These are phyloP conservation scores for Hymenopus coronatus DNA, from an alignment of 2,888 invertebrate genomes.

Conservation along the genomic window DNA sequence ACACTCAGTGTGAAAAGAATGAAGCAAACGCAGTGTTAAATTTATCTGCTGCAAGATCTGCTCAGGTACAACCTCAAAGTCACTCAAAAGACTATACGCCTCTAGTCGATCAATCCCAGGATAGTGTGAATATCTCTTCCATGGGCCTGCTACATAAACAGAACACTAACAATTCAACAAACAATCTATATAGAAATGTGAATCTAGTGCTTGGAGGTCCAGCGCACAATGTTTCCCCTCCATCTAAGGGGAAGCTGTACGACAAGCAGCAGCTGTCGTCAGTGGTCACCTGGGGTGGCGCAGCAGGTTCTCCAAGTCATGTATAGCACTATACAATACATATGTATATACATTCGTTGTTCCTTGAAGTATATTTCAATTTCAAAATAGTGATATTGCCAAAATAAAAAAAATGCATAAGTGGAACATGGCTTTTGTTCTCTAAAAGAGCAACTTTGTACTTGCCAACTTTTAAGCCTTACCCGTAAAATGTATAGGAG, in stretches of 20 bases:
- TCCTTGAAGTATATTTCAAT: not conserved
- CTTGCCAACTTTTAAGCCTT: too few species aligned
- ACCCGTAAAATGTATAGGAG: too few species aligned
- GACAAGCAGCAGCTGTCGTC: conserved; percentile 14
- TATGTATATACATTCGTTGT: not conserved
- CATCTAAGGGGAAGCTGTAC: not conserved
- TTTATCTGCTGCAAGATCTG: not conserved
- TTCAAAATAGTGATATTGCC: not conserved
- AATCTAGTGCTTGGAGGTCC: conserved; percentile 7
- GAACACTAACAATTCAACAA: not conserved
- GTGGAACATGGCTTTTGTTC: not conserved
- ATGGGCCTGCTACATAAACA: conserved; percentile 5
- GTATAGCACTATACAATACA: conserved; percentile 11
- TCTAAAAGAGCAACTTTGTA: too few species aligned
- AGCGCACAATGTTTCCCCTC: not conserved
- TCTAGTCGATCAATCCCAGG: conserved; percentile 14
- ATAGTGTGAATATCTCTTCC: not conserved
- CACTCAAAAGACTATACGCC: not conserved
- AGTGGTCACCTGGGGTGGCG: conserved; percentile 11
- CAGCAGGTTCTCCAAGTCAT: conserved; percentile 13
- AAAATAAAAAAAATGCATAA: not conserved
- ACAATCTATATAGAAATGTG: conserved; percentile 17
- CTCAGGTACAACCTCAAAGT: not conserved
- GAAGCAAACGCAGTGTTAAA: conserved; percentile 20
- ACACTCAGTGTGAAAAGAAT: conserved; percentile 11